phyloP scores from a whole-genome alignment of 2,888 invertebrate species.

The Drosophila lacicola region DNA sequence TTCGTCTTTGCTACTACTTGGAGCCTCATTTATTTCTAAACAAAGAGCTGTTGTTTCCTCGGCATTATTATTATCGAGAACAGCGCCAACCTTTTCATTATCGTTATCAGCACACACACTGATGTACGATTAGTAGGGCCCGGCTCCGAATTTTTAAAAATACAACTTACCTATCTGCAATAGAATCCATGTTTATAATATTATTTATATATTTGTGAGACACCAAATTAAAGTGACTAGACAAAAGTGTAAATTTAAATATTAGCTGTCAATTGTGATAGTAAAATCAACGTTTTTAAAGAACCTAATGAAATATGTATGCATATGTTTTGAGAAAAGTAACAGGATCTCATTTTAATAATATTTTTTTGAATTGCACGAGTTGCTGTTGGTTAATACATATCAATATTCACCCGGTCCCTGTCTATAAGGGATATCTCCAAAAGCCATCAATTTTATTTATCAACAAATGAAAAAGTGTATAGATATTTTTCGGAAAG shows the following conservation, averaged over 20 bases:
- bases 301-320: neutral
- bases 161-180: conserved; percentile 9
- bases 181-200: conserved; percentile 13
- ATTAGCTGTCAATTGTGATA: neutral
- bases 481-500: too few species aligned
- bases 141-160: neutral
- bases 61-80: neutral
- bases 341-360: too few species aligned
- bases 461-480: too few species aligned
- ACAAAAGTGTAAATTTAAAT: neutral
- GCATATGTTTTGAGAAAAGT: too few species aligned
- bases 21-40: neutral
- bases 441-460: too few species aligned
- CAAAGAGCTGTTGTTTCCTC: neutral
- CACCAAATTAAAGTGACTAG: neutral
- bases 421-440: too few species aligned
- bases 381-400: too few species aligned
- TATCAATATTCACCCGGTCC: too few species aligned
- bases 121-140: neutral
- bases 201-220: neutral
- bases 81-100: neutral
- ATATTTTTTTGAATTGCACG: too few species aligned
- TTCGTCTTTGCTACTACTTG: neutral
- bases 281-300: conserved; percentile 3
- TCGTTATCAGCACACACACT: neutral